These are phyloP conservation scores for Seriola rivoliana DNA, from an alignment of 2,113 vertebrate genomes.

Conservation along the genomic window DNA sequence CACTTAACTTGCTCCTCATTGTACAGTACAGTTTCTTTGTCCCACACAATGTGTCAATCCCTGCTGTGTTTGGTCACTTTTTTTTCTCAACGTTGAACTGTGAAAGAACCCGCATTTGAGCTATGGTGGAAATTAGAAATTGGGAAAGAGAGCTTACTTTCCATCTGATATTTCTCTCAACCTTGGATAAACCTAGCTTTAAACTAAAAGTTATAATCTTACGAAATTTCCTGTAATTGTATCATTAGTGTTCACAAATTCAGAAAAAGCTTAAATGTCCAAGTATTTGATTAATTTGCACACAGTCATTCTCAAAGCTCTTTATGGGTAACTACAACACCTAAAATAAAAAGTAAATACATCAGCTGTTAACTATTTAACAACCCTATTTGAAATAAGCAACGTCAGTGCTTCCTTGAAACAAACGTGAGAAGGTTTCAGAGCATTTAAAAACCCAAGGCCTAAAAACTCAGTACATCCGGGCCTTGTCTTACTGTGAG, in stretches of 20 bases:
- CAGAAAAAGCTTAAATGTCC: not conserved
- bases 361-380: not conserved
- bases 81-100: conserved; percentile 30
- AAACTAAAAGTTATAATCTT: not conserved
- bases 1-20: conserved; percentile 16
- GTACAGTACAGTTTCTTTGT: conserved; percentile 23
- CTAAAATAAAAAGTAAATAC: not conserved
- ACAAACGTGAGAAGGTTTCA: conserved; percentile 3
- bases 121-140: conserved; percentile 24
- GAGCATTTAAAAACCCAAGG: conserved; percentile 21
- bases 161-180: not conserved
- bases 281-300: too few relatives aligned
- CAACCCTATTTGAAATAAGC: not conserved
- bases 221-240: not conserved
- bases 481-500: conserved; percentile 27
- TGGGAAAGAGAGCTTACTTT: not conserved
- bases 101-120: conserved; percentile 28
- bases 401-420: conserved; percentile 23
- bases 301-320: not conserved
- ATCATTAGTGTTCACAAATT: not conserved
- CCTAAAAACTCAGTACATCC: conserved; percentile 25
- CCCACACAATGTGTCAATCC: conserved; percentile 11
- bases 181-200: not conserved
- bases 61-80: conserved; percentile 27
- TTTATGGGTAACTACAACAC: not conserved